A percentile compares a stretch with the other conserved stretches of the same genome.
phyloP scores from a whole-genome alignment of 2,113 vertebrate species.

The Centropristis striata region DNA sequence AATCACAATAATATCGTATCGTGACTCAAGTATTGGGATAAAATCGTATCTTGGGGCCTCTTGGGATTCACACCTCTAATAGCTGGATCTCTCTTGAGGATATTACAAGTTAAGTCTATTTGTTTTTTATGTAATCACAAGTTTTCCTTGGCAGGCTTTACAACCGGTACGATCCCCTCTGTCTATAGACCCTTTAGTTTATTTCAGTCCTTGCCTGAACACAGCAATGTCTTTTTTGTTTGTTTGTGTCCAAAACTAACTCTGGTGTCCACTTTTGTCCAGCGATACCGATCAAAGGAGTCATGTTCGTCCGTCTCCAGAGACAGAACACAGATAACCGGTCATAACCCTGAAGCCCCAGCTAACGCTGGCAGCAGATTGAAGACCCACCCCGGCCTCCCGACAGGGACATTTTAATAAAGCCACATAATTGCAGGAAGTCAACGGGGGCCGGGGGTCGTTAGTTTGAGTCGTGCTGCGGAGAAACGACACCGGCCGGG shows the following conservation, averaged over 20 bases:
- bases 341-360: neutral
- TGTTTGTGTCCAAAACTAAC: neutral
- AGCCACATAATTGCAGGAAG: slow-evolving; percentile 39
- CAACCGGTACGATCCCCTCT: neutral
- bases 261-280: too few species aligned
- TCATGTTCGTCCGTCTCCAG: neutral
- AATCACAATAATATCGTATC: too few species aligned
- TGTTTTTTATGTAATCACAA: neutral
- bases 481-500: neutral
- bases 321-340: slow-evolving; percentile 13
- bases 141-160: neutral
- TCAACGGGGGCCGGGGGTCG: neutral
- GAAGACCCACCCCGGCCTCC: neutral
- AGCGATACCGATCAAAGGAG: neutral
- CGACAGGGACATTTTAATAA: slow-evolving; percentile 28
- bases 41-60: too few species aligned
- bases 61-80: too few species aligned
- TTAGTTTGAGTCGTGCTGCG: slow-evolving; percentile 34
- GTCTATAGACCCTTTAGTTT: neutral
- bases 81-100: too few species aligned
- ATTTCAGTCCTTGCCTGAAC: neutral
- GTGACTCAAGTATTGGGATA: too few species aligned
- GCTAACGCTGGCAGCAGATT: slow-evolving; percentile 13
- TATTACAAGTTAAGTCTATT: too few species aligned
- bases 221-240: neutral